phyloP scores from a whole-genome alignment of 2,888 invertebrate species.

The Sepiola atlantica region DNA sequence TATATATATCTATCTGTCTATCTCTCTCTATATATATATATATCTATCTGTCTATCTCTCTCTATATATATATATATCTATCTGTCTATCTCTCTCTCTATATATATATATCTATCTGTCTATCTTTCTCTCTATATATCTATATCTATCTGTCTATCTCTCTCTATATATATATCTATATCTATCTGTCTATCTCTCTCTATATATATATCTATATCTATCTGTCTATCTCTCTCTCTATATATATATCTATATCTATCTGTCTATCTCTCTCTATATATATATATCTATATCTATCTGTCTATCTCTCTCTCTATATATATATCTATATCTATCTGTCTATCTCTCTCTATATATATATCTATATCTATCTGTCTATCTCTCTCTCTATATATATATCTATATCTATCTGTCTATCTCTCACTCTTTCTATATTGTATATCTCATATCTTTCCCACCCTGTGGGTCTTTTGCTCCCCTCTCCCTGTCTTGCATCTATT shows the following conservation, averaged over 20 bases:
- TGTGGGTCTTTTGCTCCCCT: not conserved
- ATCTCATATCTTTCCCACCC: not conserved
- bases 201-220: not conserved
- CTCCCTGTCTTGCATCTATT: not conserved
- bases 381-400: not conserved
- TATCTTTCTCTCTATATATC: too few relatives aligned
- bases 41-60: too few relatives aligned
- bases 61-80: too few relatives aligned
- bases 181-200: too few relatives aligned
- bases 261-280: not conserved
- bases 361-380: too few relatives aligned
- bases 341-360: not conserved
- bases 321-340: too few relatives aligned
- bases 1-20: too few relatives aligned
- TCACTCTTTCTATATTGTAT: not conserved
- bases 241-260: too few relatives aligned
- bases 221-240: too few relatives aligned
- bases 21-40: not conserved
- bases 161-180: not conserved
- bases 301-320: too few relatives aligned
- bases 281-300: not conserved
- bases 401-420: too few relatives aligned
- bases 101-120: not conserved
- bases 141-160: too few relatives aligned
- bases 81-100: not conserved